Base-by-base conservation (phyloP, 30 jellyfish, hydroid and myxozoan genomes). In the Turritopsis rubra region DNA sequence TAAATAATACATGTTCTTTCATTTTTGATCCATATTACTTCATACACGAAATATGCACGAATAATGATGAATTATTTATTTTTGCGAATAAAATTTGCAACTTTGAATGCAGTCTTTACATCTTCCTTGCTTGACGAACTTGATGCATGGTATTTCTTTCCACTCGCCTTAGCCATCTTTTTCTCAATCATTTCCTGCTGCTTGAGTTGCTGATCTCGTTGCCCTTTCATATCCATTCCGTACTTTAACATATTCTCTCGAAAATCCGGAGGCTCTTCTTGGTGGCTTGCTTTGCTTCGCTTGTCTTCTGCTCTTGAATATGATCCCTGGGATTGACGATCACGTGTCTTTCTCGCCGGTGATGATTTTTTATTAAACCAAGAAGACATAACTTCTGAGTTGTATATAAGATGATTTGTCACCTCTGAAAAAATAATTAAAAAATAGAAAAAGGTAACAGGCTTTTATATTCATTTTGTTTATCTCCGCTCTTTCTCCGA, bases 151-250 rank as follows among this genome's bases (percentile, higher is more conserved):
- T n/a, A 68, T 52, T 77, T 77, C 29, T 29, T 60, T 3, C 29
- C 85, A n/a, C 71, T 19, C 19, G 41, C 71, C 29, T 77, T 77
- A 0, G 85, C 85, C 85, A 77, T 77, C 28, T 77, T 77, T 29
- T 1, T 30, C 29, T 77, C 85, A 28, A 77, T 77, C 21, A 28
- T 60, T 1, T 52, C 28, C 53, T 60, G 66, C 25, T 77, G 75
- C 0, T 8, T 77, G 26, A 77, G 28, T 20, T 77, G 73, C 20
- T 77, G 85, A 77, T 77, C 71, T 52, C 85, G 21, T 52, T 77
- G 66, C 18, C 75, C 25, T 77, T 77, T 53, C 72, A 77, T 29
- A 29, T 77, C 28, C 85, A 77, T 1, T 16, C 85, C 85, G 72
- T 77, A 77, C 29, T 66, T 53, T 19, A 77, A 19, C 0, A 66